Conservation (phyloP, 2,797 vertebrate genomes). For the Sebastes variabilis region DNA sequence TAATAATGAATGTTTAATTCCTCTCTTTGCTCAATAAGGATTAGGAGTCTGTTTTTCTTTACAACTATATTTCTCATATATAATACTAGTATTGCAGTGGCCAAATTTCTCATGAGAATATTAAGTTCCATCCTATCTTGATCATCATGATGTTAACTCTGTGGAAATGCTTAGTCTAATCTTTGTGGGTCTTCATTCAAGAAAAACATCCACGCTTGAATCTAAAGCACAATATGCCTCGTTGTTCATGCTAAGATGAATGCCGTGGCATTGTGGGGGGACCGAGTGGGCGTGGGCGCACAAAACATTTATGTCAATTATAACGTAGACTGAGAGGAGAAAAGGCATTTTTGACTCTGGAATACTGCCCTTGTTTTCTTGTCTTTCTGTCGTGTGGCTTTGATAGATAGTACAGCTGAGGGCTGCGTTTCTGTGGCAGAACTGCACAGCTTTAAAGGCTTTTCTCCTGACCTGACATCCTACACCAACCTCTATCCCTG, state of each 20-base stretch:
- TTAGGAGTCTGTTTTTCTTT: neutral
- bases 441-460: constrained; percentile 8
- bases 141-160: constrained; percentile 24
- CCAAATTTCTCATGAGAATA: neutral
- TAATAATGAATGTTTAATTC: neutral
- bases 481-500: constrained; percentile 38
- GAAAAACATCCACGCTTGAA: constrained; percentile 37
- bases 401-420: constrained; percentile 30
- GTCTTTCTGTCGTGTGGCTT: constrained; percentile 32
- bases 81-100: neutral
- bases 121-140: neutral
- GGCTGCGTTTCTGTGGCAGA: constrained; percentile 43
- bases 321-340: constrained; percentile 48
- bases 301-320: constrained; percentile 70
- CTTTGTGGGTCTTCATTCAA: constrained; percentile 49
- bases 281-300: constrained; percentile 63
- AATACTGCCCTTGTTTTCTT: constrained; percentile 51
- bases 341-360: constrained; percentile 52
- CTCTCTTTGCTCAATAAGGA: neutral
- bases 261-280: constrained; percentile 61
- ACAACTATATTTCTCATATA: neutral
- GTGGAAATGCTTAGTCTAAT: constrained; percentile 24
- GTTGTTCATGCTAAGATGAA: constrained; percentile 74
- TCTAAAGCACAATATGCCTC: constrained; percentile 58
- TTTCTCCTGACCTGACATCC: constrained; percentile 54